Percentiles rank a stretch among this genome's conserved stretches.
These are phyloP conservation scores for Neofelis nebulosa DNA, from an alignment of 2,113 vertebrate genomes.

Conservation along the genomic window DNA sequence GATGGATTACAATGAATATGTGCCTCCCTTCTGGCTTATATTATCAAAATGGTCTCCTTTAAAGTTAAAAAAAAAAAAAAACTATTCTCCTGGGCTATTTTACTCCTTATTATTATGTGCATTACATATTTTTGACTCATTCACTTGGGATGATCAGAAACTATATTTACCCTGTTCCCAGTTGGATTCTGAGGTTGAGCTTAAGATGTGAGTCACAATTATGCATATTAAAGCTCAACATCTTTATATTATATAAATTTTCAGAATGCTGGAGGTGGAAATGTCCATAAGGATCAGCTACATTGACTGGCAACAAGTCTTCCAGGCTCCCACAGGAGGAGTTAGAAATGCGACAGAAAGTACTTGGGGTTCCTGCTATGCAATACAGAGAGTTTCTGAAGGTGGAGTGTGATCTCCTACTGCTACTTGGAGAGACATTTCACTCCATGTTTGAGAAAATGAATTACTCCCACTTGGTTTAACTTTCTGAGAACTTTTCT, in stretches of 20 bases:
- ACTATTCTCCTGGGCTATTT: not conserved
- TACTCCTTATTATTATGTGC: not conserved
- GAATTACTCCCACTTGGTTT: slow-evolving; percentile 56
- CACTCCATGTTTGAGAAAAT: not conserved
- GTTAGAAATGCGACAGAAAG: not conserved
- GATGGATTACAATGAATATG: not conserved
- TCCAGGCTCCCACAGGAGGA: not conserved
- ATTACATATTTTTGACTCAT: not conserved
- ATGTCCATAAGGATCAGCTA: too few species aligned
- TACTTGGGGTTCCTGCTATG: not conserved
- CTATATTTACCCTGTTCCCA: not conserved
- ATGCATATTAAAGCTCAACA: not conserved
- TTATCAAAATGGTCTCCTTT: not conserved
- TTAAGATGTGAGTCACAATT: not conserved
- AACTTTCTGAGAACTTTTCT: slow-evolving; percentile 53
- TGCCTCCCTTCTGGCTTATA: not conserved
- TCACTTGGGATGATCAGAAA: not conserved
- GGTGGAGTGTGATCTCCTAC: not conserved
- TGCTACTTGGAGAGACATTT: not conserved
- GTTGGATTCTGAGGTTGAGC: not conserved
- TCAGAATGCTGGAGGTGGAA: not conserved
- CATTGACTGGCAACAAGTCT: too few species aligned
- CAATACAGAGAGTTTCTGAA: not conserved
- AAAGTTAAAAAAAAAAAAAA: not conserved
- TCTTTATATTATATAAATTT: not conserved